Conservation (phyloP, 2,113 vertebrate species). For the Brachypteracias leptosomus region DNA sequence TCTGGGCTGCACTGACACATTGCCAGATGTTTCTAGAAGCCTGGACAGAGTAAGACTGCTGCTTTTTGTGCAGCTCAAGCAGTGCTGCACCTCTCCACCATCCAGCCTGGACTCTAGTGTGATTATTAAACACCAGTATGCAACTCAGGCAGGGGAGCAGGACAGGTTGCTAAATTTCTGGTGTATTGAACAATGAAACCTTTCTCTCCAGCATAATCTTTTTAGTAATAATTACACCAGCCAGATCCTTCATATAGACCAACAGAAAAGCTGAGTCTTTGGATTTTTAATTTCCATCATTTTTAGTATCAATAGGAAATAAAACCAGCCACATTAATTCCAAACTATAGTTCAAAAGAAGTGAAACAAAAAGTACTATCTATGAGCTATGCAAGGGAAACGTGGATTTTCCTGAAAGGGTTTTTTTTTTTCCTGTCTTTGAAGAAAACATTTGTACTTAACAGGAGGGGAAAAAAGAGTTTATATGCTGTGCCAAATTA, state of each 20-base stretch:
- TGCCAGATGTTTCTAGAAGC: neutral
- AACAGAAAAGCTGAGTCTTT: neutral
- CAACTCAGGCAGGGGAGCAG: neutral
- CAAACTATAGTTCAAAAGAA: neutral
- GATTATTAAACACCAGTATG: neutral
- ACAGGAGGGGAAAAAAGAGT: neutral
- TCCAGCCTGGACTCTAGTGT: neutral
- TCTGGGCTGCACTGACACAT: too few relatives aligned
- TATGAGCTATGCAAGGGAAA: neutral
- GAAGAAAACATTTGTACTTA: conserved; percentile 2
- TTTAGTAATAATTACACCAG: neutral
- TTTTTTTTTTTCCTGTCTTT: neutral
- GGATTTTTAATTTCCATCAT: neutral
- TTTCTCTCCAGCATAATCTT: neutral
- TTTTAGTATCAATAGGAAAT: neutral
- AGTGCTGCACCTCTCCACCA: fast-evolving
- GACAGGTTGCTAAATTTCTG: neutral
- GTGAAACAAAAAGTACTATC: neutral
- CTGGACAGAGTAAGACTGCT: neutral
- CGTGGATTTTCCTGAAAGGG: neutral
- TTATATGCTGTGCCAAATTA: conserved; percentile 30
- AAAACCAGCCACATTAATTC: neutral
- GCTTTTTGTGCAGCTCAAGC: neutral
- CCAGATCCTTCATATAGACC: neutral
- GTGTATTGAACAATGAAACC: neutral